Base-by-base conservation (phyloP, 2,888 invertebrate species). In the Dryobotodes eremita region DNA sequence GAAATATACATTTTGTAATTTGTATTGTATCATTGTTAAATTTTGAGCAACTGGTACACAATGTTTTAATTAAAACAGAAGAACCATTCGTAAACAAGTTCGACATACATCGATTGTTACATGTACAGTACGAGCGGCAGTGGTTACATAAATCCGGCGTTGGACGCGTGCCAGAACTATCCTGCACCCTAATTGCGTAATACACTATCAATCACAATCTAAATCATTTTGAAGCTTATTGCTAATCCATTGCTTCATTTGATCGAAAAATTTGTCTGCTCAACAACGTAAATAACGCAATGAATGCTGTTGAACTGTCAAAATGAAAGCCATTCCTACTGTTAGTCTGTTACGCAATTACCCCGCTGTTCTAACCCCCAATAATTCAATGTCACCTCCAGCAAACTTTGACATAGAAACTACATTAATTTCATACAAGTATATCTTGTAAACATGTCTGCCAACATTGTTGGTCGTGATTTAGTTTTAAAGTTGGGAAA, bases 141-240 rank as follows among this genome's bases (percentile, higher is more conserved):
- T 20, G 23, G 48, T 82, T 46, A 53, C 42, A 57, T 82, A 65
- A 75, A 75, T 75, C 31, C 4, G 15, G 10, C 2, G 15, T 75
- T 79, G 65, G 82, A 82, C 6, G 20, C 20, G 17, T 46, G 57
- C 82, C 75, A 75, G 64, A 23, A 55, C 77, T 57, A 36, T 64
- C 7, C 23, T 23, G 17, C 31, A 36, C 3, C 31, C 31, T 36
- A 36, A 36, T 36, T 2, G 31, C 31, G 31, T 36, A 36, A 36
- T 36, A 36, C 31, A 36, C 31, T 36, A 36, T 36, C 31, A 36
- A 36, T 36, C 31, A 36, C 31, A 36, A 36, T 36, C 31, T 36
- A 3, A 36, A 36, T 36, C 31, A 36, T 36, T 36, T 36, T 36
- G 31, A 36, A 36, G 3, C 31, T 3, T 36, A 36, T 36, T 36